Base-by-base conservation (phyloP, 1,140 invertebrate genomes). In the Brachionus manjavacas region DNA sequence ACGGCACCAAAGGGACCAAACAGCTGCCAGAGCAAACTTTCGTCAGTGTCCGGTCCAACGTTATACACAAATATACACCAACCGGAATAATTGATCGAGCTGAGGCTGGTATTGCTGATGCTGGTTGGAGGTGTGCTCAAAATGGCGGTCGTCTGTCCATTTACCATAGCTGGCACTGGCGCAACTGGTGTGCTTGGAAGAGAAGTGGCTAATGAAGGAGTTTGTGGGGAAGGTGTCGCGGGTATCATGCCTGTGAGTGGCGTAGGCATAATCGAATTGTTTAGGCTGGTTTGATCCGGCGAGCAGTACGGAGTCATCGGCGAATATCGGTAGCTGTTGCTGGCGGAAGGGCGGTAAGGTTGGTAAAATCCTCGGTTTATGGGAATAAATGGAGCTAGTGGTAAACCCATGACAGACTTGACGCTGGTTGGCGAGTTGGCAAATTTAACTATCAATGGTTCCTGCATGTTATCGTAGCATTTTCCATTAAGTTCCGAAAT, bases 1-100 rank as follows among this genome's bases (percentile, higher is more conserved):
- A 99, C 97, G 85, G 97, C 97, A 83, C 97, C 97, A 90, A 99
- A 99, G 4, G 97, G 97, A 3, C 96, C 97, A 91, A 99, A 99
- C 85, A 99, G 91, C 89, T 98, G 96, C 97, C 97, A 99, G 80
- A 99, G 92, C 55, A 97, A 94, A 90, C 96, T 97, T 90, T 99
- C 97, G 90, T 99, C 96, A 0, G 96, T 98, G 89, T 99, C 97
- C 1, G 97, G 96, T 1, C 96, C 95, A 85, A 99, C 91, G 90
- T 99, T 99, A 92, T 98, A 98, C 8, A 99, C 96, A 90, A 99
- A 99, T 89, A 99, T 97, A 91, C 96, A 98, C 95, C 95, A 99
- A 68, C 90, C 90, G 14, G 79, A 64, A 64, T 64, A 81, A 23
- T 81, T 81, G 2, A 81, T 43, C 39, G 79, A 81, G 39, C 79